Base-by-base conservation (phyloP, 2,888 invertebrate genomes). In the Merodon equestris region DNA sequence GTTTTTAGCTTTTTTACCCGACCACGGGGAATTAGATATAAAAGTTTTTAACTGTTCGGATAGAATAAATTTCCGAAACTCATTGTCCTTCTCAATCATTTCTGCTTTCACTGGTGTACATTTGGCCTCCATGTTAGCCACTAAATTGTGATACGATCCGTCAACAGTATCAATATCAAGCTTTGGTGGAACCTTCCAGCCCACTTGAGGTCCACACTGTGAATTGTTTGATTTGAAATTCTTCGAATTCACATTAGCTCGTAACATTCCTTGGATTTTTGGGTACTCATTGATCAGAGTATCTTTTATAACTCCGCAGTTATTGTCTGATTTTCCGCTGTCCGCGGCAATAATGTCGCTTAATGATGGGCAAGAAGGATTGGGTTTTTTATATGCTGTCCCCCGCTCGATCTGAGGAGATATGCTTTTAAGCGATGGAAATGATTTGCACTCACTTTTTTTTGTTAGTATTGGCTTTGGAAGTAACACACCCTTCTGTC, bases 121-220 rank as follows among this genome's bases (percentile, higher is more conserved):
- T 66, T 89, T 88, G 34, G 83, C 83, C 15, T 85, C 84, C 71
- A 87, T 86, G 54, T 88, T 88, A n/a, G 82, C 82, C 0, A 85
- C 87, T 12, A 88, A 82, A 81, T 88, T 88, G 50, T 86, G 84
- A 45, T 83, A 83, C 5, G 84, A 83, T 4, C 79, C 82, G 74
- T 89, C 89, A 0, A 89, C 89, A 0, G 86, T 87, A 54, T 89
- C 89, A 17, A 89, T 83, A 14, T 86, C 84, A 1, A 86, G 50
- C 66, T 87, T 88, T 0, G 82, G 83, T 1, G 86, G 84, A n/a
- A 83, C 3, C 50, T 83, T 83, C 87, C 87, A 88, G 1, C 87
- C 86, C 9, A 87, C 77, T 73, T 86, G 85, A 1, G 87, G 87
- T 27, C 85, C 85, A 3, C 86, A 84, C 36, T 83, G 42, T 0